These are phyloP conservation scores for Diorhabda carinulata DNA, from an alignment of 1,140 invertebrate genomes.

Conservation along the genomic window DNA sequence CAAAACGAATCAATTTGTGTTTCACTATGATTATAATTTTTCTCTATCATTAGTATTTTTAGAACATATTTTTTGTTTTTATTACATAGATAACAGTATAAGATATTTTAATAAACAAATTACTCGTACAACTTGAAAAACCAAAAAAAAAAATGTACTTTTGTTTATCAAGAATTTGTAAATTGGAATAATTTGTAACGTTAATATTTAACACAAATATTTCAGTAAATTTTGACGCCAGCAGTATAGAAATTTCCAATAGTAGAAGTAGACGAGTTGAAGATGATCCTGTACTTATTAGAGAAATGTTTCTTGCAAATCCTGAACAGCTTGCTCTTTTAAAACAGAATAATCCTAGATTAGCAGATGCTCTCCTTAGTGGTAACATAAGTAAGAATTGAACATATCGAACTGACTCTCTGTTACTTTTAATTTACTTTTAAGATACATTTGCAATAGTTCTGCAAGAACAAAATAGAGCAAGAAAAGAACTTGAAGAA, in stretches of 20 bases:
- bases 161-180: too few species aligned
- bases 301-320: conserved; percentile 87
- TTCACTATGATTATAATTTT: not conserved
- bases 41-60: too few species aligned
- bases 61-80: too few species aligned
- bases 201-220: conserved; percentile 1
- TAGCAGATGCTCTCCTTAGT: conserved; percentile 85
- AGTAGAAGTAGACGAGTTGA: conserved; percentile 45
- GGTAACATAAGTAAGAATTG: conserved; percentile 66
- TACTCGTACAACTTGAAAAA: too few species aligned
- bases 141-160: too few species aligned
- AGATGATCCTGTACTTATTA: conserved; percentile 84
- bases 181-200: too few species aligned
- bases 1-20: conserved; percentile 29
- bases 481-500: conserved; percentile 71
- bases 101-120: too few species aligned
- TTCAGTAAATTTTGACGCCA: conserved; percentile 71
- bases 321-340: conserved; percentile 87
- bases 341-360: conserved; percentile 88
- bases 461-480: conserved; percentile 74
- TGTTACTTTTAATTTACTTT: not conserved
- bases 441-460: conserved; percentile 78
- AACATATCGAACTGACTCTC: too few species aligned
- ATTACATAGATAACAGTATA: not conserved
- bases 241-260: conserved; percentile 73